Conservation (phyloP, 2,113 vertebrate genomes). For the Eulemur rufifrons region DNA sequence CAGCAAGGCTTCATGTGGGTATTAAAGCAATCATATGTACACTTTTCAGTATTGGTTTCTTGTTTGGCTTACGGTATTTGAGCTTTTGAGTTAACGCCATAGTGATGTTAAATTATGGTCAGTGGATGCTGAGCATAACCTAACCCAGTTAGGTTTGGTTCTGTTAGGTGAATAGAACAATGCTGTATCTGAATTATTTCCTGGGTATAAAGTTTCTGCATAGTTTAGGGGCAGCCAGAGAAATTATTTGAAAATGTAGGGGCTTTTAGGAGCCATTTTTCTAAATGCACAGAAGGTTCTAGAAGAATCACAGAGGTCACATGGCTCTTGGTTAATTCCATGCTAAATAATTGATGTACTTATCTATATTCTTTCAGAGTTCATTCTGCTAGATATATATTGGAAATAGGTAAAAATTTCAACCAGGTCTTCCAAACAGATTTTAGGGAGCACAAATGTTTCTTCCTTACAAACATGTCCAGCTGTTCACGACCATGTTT, state of each 20-base stretch:
- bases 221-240: constrained; percentile 39
- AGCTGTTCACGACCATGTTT: neutral
- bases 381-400: constrained; percentile 41
- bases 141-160: constrained; percentile 20
- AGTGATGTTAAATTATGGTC: neutral
- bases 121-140: too few species aligned
- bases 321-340: constrained; percentile 48
- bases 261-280: constrained; percentile 56
- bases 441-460: neutral
- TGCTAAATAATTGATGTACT: neutral
- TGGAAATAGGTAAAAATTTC: neutral
- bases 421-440: constrained; percentile 35
- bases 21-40: neutral
- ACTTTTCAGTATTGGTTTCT: neutral
- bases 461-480: neutral
- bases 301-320: constrained; percentile 22
- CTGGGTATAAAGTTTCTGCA: constrained; percentile 49
- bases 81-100: neutral
- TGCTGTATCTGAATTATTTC: constrained; percentile 10
- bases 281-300: neutral
- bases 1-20: neutral
- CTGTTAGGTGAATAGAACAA: constrained; percentile 17
- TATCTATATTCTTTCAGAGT: neutral
- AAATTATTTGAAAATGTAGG: constrained; percentile 51
- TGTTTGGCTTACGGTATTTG: neutral